phyloP scores from a whole-genome alignment of 2,113 vertebrate species.

The Microcebus griseorufus region DNA sequence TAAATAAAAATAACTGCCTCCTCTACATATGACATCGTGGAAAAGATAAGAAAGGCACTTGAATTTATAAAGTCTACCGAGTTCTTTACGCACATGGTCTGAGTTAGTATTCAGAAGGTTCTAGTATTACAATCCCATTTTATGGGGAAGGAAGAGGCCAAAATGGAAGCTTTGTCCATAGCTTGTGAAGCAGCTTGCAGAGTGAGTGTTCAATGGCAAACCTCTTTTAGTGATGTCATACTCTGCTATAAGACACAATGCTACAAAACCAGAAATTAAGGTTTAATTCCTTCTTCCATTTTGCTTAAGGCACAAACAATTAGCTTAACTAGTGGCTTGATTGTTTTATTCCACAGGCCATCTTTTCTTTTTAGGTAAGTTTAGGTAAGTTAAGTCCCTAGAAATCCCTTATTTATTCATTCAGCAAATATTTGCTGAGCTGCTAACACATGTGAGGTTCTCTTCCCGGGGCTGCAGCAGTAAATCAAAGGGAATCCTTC shows the following conservation, averaged over 20 bases:
- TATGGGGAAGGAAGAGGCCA: background rate
- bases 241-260: background rate
- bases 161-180: background rate
- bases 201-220: background rate
- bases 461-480: background rate
- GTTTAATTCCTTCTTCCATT: background rate
- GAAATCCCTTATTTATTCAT: background rate
- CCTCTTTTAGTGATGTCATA: background rate
- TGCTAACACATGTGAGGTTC: background rate
- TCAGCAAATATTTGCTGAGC: background rate
- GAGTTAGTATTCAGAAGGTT: background rate
- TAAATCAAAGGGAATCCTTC: background rate
- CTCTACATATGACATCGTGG: background rate
- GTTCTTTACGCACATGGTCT: background rate
- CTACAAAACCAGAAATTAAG: background rate
- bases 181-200: background rate
- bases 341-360: background rate
- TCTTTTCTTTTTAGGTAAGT: background rate
- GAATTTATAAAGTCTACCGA: background rate
- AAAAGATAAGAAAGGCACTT: background rate
- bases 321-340: background rate
- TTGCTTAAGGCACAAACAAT: background rate
- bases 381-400: background rate
- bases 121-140: background rate
- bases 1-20: background rate